Evolutionary conservation across 1,140 invertebrate species (phyloP), one percentile per base, ranked within the genome.

Genomic region (Lysiphlebus fabarum): DNA sequence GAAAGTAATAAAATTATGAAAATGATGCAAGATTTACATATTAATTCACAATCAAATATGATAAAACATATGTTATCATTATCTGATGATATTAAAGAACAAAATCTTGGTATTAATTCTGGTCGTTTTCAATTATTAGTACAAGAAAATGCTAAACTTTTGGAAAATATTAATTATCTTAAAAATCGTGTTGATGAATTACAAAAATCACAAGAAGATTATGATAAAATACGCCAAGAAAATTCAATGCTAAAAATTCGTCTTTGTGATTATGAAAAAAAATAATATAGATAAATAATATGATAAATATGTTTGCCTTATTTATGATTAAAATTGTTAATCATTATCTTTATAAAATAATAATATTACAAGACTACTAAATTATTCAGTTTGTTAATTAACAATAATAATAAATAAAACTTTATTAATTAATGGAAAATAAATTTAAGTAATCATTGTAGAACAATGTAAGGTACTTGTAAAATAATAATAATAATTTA

Each of bases 1-100:
- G 77, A 79, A 36, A 72, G 71, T 37, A 56, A 65, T 5, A 77
- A 74, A 56, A 63, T 79, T 11, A 57, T 76, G 47, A 66, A 56
- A n/a, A 58, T 65, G 6, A 70, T 78, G 60, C 59, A 70, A 44
- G 69, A 74, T 6, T 38, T 75, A 7, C 70, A 79, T 11, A 61
- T 76, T 0, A 73, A 72, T 41, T 70, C 69, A 4, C 75, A 78
- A 62, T 61, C 70, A 14, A 73, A 68, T 58, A 45, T 77, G 2
- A 68, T 78, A 36, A 70, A 76, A 48, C 67, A 73, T 48, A 45
- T 76, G 0, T 62, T 77, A 34, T 41, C 57, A 0, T 68, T 76
- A 47, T 73, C 74, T 0, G 71, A 75, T 36, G 75, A 78, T 34
- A 17, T 78, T 40, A 44, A 64, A 17, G 73, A 77, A 55, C 56